Conservation (phyloP, 2,888 invertebrate species). For the Drosophila barbarae region DNA sequence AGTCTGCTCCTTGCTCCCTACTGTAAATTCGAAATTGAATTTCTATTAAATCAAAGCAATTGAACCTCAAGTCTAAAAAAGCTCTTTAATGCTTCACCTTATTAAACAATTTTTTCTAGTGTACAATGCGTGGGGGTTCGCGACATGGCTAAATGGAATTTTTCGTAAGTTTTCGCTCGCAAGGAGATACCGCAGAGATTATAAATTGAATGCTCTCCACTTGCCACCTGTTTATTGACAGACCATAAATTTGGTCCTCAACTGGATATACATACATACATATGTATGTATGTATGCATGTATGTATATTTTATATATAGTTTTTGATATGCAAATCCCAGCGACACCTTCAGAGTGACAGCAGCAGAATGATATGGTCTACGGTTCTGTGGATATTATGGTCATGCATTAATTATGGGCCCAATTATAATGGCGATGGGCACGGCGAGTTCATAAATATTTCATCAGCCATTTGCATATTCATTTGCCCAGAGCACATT, state of each 20-base stretch:
- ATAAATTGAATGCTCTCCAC: constrained; percentile 23
- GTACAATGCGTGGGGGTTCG: constrained; percentile 32
- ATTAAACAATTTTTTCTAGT: background rate
- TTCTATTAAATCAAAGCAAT: background rate
- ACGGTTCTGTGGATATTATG: background rate
- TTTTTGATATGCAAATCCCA: constrained; percentile 34
- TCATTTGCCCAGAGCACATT: constrained; percentile 1
- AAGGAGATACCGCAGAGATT: constrained; percentile 6
- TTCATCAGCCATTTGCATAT: constrained; percentile 48
- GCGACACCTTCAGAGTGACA: constrained; percentile 30
- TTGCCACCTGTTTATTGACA: constrained; percentile 16
- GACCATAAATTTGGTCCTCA: constrained; percentile 20
- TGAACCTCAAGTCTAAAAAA: background rate
- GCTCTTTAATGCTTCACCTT: background rate
- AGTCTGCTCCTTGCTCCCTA: background rate
- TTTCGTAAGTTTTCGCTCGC: constrained; percentile 13
- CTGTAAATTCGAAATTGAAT: background rate
- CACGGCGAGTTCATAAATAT: constrained; percentile 51
- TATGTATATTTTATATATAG: background rate
- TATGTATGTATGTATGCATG: background rate
- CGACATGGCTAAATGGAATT: constrained; percentile 28
- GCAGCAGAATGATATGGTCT: constrained; percentile 5
- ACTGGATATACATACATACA: background rate
- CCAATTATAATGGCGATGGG: constrained; percentile 55
- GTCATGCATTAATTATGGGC: constrained; percentile 41